A percentile compares a stretch with the other conserved stretches of the same genome.
phyloP scores from a whole-genome alignment of 1,140 invertebrate genomes.

The Apocrypta bakeri region DNA sequence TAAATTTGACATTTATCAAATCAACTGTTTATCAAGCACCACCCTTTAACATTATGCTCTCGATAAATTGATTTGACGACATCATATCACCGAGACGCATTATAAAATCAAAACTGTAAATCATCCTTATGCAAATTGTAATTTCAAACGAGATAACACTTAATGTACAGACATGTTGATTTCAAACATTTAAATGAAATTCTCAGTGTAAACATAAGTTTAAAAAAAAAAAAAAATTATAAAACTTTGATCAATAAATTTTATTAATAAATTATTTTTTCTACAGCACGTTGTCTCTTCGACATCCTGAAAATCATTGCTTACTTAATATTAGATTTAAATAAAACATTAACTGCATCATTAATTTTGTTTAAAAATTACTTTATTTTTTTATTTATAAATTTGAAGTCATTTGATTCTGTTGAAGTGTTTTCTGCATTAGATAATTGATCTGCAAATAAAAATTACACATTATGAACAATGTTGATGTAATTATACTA shows the following conservation, averaged over 20 bases:
- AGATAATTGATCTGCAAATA: background rate
- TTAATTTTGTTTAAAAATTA: too few relatives aligned
- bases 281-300: too few relatives aligned
- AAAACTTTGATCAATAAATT: slow-evolving; percentile 1
- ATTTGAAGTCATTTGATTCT: too few relatives aligned
- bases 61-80: background rate
- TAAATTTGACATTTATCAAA: background rate
- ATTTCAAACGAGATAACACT: background rate
- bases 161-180: background rate
- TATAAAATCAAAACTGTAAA: background rate
- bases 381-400: too few relatives aligned
- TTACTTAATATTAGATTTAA: too few relatives aligned
- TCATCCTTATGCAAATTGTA: background rate
- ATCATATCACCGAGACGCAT: background rate
- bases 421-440: too few relatives aligned
- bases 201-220: background rate
- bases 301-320: too few relatives aligned
- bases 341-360: too few relatives aligned
- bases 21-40: background rate
- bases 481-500: too few relatives aligned
- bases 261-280: too few relatives aligned
- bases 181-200: background rate
- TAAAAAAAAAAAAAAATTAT: background rate
- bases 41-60: slow-evolving; percentile 11
- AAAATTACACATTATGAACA: background rate